Percentiles rank a stretch among this genome's conserved stretches.
These are phyloP conservation scores for Caenorhabditis sp. DNA, from an alignment of 2,888 invertebrate species.

Conservation along the genomic window DNA sequence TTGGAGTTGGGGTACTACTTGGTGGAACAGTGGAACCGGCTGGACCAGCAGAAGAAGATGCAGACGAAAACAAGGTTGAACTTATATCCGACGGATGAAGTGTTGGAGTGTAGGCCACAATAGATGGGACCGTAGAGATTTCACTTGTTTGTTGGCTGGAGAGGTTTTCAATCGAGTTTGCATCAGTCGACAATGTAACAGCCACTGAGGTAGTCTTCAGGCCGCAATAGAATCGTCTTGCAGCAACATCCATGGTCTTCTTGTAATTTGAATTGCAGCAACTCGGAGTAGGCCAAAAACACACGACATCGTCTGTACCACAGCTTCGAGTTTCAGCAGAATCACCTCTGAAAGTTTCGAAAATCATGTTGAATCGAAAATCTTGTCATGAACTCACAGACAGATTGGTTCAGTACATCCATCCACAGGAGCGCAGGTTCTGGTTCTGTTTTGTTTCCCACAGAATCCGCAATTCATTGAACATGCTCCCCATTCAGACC, in stretches of 20 bases:
- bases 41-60: too few species aligned
- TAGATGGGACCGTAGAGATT: background rate
- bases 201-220: background rate
- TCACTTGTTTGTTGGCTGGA: background rate
- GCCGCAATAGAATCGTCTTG: constrained; percentile 28
- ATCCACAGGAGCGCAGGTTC: constrained; percentile 20
- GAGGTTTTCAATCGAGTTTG: background rate
- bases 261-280: constrained; percentile 27
- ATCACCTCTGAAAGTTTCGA: constrained; percentile 27
- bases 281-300: constrained; percentile 22
- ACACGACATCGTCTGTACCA: constrained; percentile 10
- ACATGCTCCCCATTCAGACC: constrained; percentile 38
- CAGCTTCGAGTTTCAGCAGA: constrained; percentile 30
- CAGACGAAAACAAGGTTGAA: too few species aligned
- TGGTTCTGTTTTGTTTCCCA: constrained; percentile 36
- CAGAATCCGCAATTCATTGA: constrained; percentile 52
- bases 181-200: background rate
- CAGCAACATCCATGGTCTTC: constrained; percentile 20
- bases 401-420: constrained; percentile 25
- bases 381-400: constrained; percentile 8
- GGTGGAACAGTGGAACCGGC: background rate
- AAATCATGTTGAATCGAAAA: too few species aligned
- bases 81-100: too few species aligned
- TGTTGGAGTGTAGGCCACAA: too few species aligned
- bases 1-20: constrained; percentile 1